phyloP scores from a whole-genome alignment of 2,888 invertebrate species.

The Drosophila niveifrons region DNA sequence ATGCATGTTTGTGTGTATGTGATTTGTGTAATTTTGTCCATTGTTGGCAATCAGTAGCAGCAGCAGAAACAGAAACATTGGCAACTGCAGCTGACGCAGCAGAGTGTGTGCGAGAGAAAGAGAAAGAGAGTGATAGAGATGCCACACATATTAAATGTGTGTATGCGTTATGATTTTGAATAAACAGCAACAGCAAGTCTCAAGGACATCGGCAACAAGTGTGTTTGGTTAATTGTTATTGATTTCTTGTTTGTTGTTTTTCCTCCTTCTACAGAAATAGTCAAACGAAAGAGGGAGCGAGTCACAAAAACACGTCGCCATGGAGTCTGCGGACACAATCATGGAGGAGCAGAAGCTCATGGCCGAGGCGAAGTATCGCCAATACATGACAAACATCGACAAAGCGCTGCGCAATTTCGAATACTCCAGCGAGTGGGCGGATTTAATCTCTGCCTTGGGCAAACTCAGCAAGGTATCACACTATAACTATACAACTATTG shows the following conservation, averaged over 20 bases:
- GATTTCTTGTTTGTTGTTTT: constrained; percentile 50
- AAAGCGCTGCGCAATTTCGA: constrained; percentile 96
- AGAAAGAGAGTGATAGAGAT: constrained; percentile 22
- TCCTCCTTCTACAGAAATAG: constrained; percentile 2
- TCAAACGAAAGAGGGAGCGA: constrained; percentile 11
- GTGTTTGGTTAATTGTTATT: constrained; percentile 71
- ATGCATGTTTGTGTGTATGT: constrained; percentile 3
- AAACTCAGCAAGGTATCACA: constrained; percentile 93
- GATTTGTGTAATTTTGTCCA: constrained; percentile 43
- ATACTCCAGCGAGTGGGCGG: constrained; percentile 97
- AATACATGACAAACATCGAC: constrained; percentile 93
- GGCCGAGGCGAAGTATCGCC: constrained; percentile 93
- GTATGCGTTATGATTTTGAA: constrained; percentile 39
- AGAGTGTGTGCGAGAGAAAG: constrained; percentile 23
- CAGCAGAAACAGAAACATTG: constrained; percentile 8
- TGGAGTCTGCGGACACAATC: constrained; percentile 84
- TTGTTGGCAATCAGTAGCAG: constrained; percentile 30
- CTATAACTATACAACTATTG: neutral
- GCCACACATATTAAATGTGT: constrained; percentile 67
- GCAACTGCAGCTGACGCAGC: constrained; percentile 33
- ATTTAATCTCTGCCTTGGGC: constrained; percentile 94
- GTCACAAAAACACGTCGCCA: constrained; percentile 52
- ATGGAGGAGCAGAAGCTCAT: constrained; percentile 92
- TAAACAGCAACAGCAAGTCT: constrained; percentile 18
- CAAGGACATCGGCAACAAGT: constrained; percentile 68